A percentile compares a stretch with the other conserved stretches of the same genome.
These are phyloP conservation scores for Trissolcus basalis DNA, from an alignment of 1,140 invertebrate species.

Conservation along the genomic window DNA sequence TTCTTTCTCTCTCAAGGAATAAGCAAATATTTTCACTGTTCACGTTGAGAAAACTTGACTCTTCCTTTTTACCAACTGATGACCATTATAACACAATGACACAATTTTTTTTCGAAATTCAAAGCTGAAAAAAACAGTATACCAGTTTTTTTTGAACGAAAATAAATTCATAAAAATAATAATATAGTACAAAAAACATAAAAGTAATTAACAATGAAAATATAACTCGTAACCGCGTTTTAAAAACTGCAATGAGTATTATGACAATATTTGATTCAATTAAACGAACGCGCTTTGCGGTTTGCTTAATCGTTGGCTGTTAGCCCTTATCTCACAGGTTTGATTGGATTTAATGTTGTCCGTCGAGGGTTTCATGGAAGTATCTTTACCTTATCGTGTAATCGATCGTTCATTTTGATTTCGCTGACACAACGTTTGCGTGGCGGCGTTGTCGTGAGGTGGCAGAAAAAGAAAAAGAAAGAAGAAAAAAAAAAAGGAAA, in stretches of 20 bases:
- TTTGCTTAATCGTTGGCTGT: conserved; percentile 43
- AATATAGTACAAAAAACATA: no score
- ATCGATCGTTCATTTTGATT: conserved; percentile 57
- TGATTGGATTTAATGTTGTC: conserved; percentile 55
- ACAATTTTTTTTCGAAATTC: no score
- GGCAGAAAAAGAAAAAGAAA: conserved; percentile 50
- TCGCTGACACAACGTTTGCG: conserved; percentile 22
- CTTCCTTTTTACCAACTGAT: no score
- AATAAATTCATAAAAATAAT: no score
- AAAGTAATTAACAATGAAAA: no score
- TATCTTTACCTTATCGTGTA: conserved; percentile 41
- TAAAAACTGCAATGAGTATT: no score
- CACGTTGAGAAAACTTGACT: background rate
- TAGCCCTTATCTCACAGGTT: conserved; percentile 31
- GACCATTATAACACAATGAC: no score
- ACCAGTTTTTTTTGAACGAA: no score
- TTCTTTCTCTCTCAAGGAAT: no score
- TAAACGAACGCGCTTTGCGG: conserved; percentile 12
- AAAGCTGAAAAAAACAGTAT: no score
- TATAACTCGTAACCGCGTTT: no score
- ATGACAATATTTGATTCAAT: conserved; percentile 11
- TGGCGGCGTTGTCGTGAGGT: conserved; percentile 35
- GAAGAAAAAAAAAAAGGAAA: conserved; percentile 48
- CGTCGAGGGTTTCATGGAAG: conserved; percentile 45
- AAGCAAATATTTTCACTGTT: no score